Evolutionary conservation across 2,797 vertebrate genomes (phyloP), one percentile per base, ranked within the genome.

Genomic region (Leptoclinus maculatus): DNA sequence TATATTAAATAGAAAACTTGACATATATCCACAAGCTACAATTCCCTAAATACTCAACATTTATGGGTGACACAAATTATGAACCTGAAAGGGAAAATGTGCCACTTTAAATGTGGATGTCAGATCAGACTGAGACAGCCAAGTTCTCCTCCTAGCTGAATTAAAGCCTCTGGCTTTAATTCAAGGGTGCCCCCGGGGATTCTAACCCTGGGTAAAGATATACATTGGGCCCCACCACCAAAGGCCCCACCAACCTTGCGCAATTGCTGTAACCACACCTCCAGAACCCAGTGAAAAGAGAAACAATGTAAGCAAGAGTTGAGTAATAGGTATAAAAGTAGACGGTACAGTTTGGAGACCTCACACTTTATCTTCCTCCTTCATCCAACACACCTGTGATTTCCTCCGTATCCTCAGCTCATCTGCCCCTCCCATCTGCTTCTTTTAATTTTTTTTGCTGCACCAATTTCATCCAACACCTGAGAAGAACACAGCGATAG

Each of bases 371-470:
- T 5, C 5, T 1, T 63, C 74, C 74, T 57, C 17, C 53, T 43
- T 34, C 2, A 47, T 73, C 16, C 12, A 41, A 5, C 9, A 43
- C 66, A 86, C 79, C 74, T 84, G 66, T 45, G 32, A 74, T 69
- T 38, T 53, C 58, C 19, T 54, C 16, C 6, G 7, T 64, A 7
- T n/a, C 39, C 43, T 19, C 17, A 41, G 11, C 5, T 14, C 4
- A 10, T n/a, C 10, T 13, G 54, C 53, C 63, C 62, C 62, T 19
- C 47, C 58, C 68, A 45, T 47, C 38, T 73, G 60, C 56, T 27
- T 49, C 6, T 7, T 32, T 16, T 59, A n/a, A n/a, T 57, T 78
- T 21, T 71, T 47, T 36, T 27, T 62, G 5, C n/a, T 56, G 23
- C 41, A 39, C 25, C 14, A 2, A 29, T 58, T 64, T 2, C 1